Evolutionary conservation across 2,888 invertebrate genomes (phyloP).

Genomic region (Tipula lateralis): DNA sequence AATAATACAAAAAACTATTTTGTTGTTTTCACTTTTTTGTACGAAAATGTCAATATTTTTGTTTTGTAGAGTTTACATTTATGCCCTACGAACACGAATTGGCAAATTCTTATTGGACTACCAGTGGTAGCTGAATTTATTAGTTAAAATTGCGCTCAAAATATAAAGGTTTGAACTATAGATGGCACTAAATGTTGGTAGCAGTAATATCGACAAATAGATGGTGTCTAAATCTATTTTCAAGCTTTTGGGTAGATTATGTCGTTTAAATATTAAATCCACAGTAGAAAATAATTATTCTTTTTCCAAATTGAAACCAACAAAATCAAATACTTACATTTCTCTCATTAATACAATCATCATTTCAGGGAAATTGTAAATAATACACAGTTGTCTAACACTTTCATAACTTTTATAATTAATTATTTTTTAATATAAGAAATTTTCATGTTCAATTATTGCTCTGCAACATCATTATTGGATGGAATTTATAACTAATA

Average conservation of each 20-base stretch:
- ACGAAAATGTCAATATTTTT: background rate
- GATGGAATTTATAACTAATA: conserved; percentile 20
- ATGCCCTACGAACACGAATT: background rate
- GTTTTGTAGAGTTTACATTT: background rate
- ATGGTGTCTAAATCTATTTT: background rate
- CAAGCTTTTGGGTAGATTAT: background rate
- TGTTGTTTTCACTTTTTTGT: background rate
- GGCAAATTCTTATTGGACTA: background rate
- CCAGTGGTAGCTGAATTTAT: background rate
- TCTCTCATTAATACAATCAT: no score
- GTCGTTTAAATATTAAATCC: background rate
- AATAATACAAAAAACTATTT: background rate
- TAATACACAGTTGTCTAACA: background rate
- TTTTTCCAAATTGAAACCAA: no score
- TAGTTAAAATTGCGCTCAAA: background rate
- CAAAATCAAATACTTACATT: no score
- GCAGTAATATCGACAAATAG: background rate
- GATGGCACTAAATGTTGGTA: background rate
- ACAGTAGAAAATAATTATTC: no score
- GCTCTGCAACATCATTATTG: conserved; percentile 9
- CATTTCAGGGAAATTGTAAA: background rate
- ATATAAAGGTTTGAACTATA: background rate
- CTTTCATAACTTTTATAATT: background rate
- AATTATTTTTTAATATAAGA: background rate
- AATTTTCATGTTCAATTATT: background rate